Conservation (phyloP, 2,797 vertebrate species). For the Buphagus erythrorhynchus region DNA sequence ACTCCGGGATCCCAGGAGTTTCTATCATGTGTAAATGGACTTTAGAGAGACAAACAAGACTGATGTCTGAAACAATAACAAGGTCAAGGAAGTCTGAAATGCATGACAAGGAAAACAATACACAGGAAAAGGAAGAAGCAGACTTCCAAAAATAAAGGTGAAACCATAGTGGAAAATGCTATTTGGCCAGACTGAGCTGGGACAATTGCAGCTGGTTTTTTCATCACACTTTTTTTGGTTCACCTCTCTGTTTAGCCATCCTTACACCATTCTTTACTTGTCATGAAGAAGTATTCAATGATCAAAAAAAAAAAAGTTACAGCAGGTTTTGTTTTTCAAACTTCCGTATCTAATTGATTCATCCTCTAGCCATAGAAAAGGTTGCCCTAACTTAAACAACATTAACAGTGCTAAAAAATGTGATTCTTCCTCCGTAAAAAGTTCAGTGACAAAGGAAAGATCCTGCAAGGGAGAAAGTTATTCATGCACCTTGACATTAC, state of each 20-base stretch:
- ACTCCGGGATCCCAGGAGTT: not conserved
- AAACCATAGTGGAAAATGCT: not conserved
- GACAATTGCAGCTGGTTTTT: not conserved
- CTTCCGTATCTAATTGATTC: not conserved
- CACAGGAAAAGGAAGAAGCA: not conserved
- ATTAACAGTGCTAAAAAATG: not conserved
- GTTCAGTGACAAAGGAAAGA: not conserved
- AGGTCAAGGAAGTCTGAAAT: not conserved
- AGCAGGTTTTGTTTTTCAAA: not conserved
- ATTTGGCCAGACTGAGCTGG: not conserved
- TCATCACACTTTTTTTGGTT: not conserved
- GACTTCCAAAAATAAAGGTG: not conserved
- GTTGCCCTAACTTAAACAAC: not conserved
- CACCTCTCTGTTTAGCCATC: not conserved
- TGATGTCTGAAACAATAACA: not conserved
- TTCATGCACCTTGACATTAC: not conserved
- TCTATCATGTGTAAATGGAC: not conserved
- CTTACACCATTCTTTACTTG: not conserved
- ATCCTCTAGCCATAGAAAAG: not conserved
- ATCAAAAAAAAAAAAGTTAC: not conserved
- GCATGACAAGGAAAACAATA: not conserved
- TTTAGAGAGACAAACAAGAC: accelerated
- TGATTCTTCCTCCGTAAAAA: not conserved
- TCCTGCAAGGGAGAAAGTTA: not conserved
- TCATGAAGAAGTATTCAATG: not conserved